Percentiles rank a stretch among this genome's conserved stretches.
Conservation (phyloP, 2,113 vertebrate genomes). For the Odontophorus gujanensis region DNA sequence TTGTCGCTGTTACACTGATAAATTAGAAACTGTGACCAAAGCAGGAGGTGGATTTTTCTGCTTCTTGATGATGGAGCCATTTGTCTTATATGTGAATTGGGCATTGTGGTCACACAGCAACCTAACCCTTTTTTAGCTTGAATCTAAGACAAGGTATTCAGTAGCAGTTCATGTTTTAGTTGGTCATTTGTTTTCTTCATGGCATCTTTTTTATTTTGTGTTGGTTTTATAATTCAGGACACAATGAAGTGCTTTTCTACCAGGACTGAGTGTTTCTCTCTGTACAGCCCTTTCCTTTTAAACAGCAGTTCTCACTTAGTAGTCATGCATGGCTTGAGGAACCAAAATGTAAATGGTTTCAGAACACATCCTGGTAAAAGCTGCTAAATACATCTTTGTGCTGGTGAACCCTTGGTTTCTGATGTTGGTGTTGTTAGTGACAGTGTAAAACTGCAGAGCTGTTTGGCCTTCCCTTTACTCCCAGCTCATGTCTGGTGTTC, state of each 20-base stretch:
- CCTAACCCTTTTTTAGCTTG: background rate
- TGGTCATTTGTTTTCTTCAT: background rate
- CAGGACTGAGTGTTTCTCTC: background rate
- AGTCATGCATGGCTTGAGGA: background rate
- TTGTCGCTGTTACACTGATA: background rate
- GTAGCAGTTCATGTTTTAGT: background rate
- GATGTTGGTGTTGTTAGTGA: background rate
- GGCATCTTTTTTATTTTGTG: background rate
- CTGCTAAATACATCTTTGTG: background rate
- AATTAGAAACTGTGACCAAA: background rate
- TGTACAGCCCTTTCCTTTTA: background rate
- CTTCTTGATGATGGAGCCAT: background rate
- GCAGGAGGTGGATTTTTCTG: background rate
- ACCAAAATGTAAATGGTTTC: background rate
- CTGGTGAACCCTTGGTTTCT: background rate
- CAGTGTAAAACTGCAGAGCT: background rate
- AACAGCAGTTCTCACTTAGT: background rate
- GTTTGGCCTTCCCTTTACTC: background rate
- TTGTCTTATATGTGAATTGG: background rate
- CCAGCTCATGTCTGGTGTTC: background rate
- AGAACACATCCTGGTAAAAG: background rate
- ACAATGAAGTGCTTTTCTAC: background rate
- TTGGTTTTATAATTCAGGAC: background rate
- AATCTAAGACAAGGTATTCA: background rate
- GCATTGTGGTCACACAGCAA: rapidly evolving